These are phyloP conservation scores for Cathartes aura DNA, from an alignment of 2,113 vertebrate genomes.

Conservation along the genomic window DNA sequence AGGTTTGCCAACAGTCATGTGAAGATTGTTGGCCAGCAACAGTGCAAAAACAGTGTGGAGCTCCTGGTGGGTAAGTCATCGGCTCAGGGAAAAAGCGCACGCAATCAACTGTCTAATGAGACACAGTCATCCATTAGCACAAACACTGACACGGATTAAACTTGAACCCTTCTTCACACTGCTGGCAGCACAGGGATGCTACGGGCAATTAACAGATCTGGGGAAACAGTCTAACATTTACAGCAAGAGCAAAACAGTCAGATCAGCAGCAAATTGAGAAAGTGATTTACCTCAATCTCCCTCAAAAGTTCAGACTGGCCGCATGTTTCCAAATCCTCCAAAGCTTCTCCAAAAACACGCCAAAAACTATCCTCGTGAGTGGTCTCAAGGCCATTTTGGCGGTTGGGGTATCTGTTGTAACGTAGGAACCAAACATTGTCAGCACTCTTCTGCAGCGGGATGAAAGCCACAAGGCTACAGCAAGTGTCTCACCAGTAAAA, in stretches of 20 bases:
- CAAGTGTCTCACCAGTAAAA: constrained; percentile 73
- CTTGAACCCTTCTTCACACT: neutral
- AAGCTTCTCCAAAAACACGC: constrained; percentile 89
- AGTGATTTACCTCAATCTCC: constrained; percentile 91
- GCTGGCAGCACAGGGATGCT: neutral
- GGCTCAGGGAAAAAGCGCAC: neutral
- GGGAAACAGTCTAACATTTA: neutral
- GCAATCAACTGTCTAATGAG: neutral
- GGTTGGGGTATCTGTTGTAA: constrained; percentile 93
- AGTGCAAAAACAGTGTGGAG: neutral
- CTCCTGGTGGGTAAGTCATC: neutral
- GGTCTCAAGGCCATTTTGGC: constrained; percentile 85
- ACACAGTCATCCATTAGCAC: neutral
- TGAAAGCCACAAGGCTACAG: constrained; percentile 69
- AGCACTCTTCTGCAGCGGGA: constrained; percentile 73
- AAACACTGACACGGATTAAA: neutral
- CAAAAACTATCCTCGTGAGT: constrained; percentile 92
- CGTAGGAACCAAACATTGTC: constrained; percentile 87
- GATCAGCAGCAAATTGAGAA: neutral
- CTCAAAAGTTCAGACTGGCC: constrained; percentile 97
- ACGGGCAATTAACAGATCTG: neutral
- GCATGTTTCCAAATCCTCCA: constrained; percentile 97
- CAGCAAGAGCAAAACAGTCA: neutral
- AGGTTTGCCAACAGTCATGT: neutral
- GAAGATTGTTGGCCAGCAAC: neutral